phyloP scores from a whole-genome alignment of 2,113 vertebrate species.

The Thryonomys swinderianus region DNA sequence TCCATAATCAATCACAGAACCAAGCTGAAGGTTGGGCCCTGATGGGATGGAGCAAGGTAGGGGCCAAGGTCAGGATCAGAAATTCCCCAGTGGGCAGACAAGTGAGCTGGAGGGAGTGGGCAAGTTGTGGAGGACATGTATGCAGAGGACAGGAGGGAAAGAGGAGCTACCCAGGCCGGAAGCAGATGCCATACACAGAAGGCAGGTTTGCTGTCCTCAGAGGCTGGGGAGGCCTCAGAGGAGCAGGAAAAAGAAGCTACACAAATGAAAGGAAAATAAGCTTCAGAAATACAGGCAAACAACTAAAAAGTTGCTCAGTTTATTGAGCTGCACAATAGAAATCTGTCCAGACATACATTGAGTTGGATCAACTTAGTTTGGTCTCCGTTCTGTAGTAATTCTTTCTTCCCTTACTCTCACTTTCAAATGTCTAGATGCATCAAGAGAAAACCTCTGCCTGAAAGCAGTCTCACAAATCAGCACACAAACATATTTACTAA shows the following conservation, averaged over 20 bases:
- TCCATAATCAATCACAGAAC: not conserved
- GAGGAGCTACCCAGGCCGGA: accelerated
- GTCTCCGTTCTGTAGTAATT: not conserved
- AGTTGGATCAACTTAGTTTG: not conserved
- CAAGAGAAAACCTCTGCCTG: not conserved
- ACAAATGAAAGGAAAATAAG: not conserved
- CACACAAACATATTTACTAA: not conserved
- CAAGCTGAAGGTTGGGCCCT: not conserved
- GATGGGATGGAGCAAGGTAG: not conserved
- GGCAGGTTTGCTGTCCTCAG: not conserved
- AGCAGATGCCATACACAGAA: not conserved
- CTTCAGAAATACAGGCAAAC: not conserved
- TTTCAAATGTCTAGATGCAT: not conserved
- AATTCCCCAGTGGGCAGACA: not conserved
- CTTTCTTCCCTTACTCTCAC: not conserved
- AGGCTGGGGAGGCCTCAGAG: not conserved
- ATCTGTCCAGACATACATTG: not conserved
- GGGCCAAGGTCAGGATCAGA: not conserved
- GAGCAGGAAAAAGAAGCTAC: not conserved
- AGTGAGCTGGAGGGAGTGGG: not conserved
- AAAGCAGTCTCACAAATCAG: not conserved
- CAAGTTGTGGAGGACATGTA: not conserved
- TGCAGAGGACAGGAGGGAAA: not conserved
- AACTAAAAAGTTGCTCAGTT: not conserved
- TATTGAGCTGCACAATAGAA: not conserved